Base-by-base conservation (phyloP, 2,113 vertebrate genomes). In the Anguilla japonica region DNA sequence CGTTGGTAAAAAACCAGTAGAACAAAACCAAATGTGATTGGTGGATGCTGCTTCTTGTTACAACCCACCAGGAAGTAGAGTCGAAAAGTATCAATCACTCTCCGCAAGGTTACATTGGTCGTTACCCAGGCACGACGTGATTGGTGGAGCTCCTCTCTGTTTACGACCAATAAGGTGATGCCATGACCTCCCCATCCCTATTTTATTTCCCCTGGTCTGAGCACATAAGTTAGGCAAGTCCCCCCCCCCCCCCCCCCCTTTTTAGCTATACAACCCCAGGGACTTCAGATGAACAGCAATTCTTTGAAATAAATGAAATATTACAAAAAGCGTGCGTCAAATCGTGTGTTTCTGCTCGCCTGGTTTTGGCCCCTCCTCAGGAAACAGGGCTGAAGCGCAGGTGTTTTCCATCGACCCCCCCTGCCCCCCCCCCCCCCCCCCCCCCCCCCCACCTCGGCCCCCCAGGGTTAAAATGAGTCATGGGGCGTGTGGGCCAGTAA, bases 261-360 rank as follows among this genome's bases (percentile, higher is more conserved):
- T 67, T 67, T 67, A 67, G 22, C 8, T 22, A 20, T 26, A 26
- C 26, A 20, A 26, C 60, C 26, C 15, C 22, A n/a, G 63, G 26
- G 26, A 71, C 43, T 46, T 46, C 4, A 46, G 43, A 46, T 34
- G 11, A 75, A 14, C 71, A 20, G 20, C 18, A 29, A 34, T 26
- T 75, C n/a, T 82, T 56, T 43, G 43, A 63, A 86, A 67, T 86
- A 63, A 29, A 82, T 46, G 56, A 63, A 53, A 67, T n/a, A 67
- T 63, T 86, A 43, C 79, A 41, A 53, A 34, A 16, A 67, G 29
- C 46, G 40, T 79, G 67, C 41, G 22, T 86, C 79, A 81, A 67
- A 34, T 34, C 81, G 41, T 26, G 15, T 29, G 79, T 80, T 40
- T 41, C 79, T 41, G 20, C 41, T 16, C 6, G 39, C 40, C 40